A percentile compares a stretch with the other conserved stretches of the same genome.
Evolutionary conservation across 2,797 vertebrate species (phyloP).

Genomic region (Falco berigora): DNA sequence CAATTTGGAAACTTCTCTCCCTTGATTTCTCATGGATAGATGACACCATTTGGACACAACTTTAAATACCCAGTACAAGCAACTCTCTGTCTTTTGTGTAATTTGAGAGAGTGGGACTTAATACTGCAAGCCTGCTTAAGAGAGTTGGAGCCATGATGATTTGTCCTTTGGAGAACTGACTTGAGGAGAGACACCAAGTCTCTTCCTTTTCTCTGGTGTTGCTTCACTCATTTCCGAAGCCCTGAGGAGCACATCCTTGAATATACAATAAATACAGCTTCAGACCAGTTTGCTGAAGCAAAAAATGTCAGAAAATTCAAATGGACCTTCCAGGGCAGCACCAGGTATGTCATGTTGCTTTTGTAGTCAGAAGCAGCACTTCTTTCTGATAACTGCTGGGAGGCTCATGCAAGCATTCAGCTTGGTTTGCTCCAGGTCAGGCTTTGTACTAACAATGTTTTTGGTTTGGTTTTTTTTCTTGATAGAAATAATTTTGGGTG

Average conservation of each 20-base stretch:
- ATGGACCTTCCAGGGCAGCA: constrained; percentile 54
- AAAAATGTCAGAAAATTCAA: constrained; percentile 67
- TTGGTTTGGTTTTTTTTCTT: neutral
- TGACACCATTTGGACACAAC: constrained; percentile 58
- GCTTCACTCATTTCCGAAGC: neutral
- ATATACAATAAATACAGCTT: neutral
- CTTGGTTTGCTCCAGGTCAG: neutral
- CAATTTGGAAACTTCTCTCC: constrained; percentile 49
- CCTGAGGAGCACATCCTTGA: neutral
- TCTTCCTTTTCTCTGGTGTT: constrained; percentile 20
- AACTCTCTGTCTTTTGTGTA: constrained; percentile 75
- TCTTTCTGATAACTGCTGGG: neutral
- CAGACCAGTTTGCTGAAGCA: neutral
- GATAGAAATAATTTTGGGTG: neutral
- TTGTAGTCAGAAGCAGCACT: neutral
- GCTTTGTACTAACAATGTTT: neutral
- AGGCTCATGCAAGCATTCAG: accelerated
- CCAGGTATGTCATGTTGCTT: constrained; percentile 64
- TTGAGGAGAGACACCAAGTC: neutral
- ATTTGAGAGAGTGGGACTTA: constrained; percentile 54
- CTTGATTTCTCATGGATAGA: constrained; percentile 77
- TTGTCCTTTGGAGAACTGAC: neutral
- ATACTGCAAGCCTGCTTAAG: neutral
- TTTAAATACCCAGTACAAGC: constrained; percentile 69
- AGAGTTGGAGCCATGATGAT: neutral